Conservation (phyloP, 2,797 vertebrate species). For the Epinephelus awoara region DNA sequence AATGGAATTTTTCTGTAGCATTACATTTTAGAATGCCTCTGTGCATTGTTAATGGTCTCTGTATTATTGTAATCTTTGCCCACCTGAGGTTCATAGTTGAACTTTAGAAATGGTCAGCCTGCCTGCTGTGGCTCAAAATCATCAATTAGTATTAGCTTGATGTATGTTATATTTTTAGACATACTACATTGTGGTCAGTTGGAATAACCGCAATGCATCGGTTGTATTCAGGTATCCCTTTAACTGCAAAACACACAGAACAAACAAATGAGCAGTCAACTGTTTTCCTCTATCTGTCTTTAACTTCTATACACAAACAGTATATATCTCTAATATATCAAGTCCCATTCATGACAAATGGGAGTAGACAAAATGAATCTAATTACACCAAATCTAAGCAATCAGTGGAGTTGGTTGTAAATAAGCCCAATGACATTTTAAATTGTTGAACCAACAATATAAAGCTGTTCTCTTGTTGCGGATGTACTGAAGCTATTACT, state of each 20-base stretch:
- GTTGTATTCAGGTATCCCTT: constrained; percentile 15
- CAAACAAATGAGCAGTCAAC: too few relatives aligned
- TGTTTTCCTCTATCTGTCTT: constrained; percentile 2
- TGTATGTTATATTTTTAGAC: constrained; percentile 56
- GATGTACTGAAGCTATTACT: not conserved
- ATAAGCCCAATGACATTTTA: not conserved
- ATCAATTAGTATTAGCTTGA: constrained; percentile 59
- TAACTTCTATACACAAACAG: not conserved
- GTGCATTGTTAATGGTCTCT: constrained; percentile 20
- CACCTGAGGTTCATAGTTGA: constrained; percentile 50
- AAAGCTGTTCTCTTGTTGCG: not conserved
- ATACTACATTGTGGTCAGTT: constrained; percentile 48
- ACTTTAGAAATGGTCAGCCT: constrained; percentile 48
- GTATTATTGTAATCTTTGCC: constrained; percentile 26
- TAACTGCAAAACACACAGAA: constrained; percentile 19
- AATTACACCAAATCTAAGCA: not conserved
- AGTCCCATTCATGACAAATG: not conserved
- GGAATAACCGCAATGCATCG: constrained; percentile 14
- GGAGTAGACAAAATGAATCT: too few relatives aligned
- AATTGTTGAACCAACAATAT: too few relatives aligned
- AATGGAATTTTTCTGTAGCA: not conserved
- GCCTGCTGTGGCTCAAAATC: constrained; percentile 40
- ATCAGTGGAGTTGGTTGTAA: not conserved
- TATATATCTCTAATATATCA: not conserved
- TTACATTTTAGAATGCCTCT: not conserved